A percentile compares a stretch with the other conserved stretches of the same genome.
phyloP scores from a whole-genome alignment of 2,888 invertebrate genomes.

The Eristalis intricaria region DNA sequence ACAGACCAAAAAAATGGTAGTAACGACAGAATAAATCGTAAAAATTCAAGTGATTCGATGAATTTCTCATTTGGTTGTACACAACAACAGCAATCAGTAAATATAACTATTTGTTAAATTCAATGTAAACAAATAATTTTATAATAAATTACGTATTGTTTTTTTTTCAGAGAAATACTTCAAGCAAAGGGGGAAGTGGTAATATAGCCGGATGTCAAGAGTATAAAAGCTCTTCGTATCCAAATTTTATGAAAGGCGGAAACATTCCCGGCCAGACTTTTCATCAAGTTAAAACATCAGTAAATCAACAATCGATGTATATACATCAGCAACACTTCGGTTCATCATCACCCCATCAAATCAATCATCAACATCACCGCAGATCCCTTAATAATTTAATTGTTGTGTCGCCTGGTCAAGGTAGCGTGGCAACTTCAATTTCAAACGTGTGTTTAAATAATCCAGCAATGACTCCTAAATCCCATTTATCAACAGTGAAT shows the following conservation, averaged over 20 bases:
- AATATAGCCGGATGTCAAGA: constrained; percentile 67
- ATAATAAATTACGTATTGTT: not conserved
- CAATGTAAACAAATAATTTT: not conserved
- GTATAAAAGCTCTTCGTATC: constrained; percentile 80
- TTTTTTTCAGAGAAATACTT: constrained; percentile 30
- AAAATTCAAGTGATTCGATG: constrained; percentile 79
- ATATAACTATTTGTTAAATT: not conserved
- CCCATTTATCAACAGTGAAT: constrained; percentile 9
- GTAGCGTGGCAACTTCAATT: constrained; percentile 74
- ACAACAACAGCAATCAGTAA: constrained; percentile 67
- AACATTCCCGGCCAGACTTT: constrained; percentile 75
- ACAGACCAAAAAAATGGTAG: constrained; percentile 79
- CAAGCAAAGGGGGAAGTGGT: constrained; percentile 24
- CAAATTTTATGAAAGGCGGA: constrained; percentile 76
- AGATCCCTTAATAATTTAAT: constrained; percentile 80
- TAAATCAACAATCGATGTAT: constrained; percentile 65
- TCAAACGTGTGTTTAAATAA: constrained; percentile 28
- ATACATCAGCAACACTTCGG: constrained; percentile 70
- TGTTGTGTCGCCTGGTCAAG: constrained; percentile 78
- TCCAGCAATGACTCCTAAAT: constrained; percentile 30
- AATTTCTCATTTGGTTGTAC: constrained; percentile 76
- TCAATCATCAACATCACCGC: constrained; percentile 74
- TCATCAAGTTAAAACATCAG: constrained; percentile 66
- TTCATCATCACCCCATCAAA: constrained; percentile 34
- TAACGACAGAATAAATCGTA: constrained; percentile 79